Conservation (phyloP, 2,113 vertebrate genomes). For the Chionomys nivalis region DNA sequence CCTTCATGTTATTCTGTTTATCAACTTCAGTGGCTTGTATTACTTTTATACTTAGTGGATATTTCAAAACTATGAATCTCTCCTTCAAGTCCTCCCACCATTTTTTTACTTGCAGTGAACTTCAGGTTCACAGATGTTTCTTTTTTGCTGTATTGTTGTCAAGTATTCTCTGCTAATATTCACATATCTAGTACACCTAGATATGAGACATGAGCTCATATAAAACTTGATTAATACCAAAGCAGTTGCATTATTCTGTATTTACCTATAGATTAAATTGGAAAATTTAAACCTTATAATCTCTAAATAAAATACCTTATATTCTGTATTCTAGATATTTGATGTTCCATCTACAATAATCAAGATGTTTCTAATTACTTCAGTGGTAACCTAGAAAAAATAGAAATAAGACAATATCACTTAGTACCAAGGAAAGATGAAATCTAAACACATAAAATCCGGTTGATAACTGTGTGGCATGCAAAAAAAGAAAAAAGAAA, state of each 20-base stretch:
- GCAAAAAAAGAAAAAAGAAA: not conserved
- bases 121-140: rapidly evolving
- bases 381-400: not conserved
- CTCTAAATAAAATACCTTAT: not conserved
- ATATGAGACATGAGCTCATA: not conserved
- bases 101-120: not conserved
- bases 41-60: not conserved
- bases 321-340: not conserved
- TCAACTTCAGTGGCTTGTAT: not conserved
- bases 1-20: not conserved
- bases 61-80: not conserved
- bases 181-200: not conserved
- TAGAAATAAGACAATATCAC: not conserved
- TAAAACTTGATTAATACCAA: not conserved
- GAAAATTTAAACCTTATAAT: not conserved
- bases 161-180: not conserved
- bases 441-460: not conserved
- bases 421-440: not conserved
- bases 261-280: not conserved
- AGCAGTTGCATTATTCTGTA: not conserved
- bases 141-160: not conserved
- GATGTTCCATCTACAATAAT: not conserved
- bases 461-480: not conserved
- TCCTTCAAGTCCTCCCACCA: not conserved
- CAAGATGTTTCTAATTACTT: slow-evolving; percentile 7